phyloP scores from a whole-genome alignment of 2,888 invertebrate genomes.

The Acrobeloides nanus region DNA sequence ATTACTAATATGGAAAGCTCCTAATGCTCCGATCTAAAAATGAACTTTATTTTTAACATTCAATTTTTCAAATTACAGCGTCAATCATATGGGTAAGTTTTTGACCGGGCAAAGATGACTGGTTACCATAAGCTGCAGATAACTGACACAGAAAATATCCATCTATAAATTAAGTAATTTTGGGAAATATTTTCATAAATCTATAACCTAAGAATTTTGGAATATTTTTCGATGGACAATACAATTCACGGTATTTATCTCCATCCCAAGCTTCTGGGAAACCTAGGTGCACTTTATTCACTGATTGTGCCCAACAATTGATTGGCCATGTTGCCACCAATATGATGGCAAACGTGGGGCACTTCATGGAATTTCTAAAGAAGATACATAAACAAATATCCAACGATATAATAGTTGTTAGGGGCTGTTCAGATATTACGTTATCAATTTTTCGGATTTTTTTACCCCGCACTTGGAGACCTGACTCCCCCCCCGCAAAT shows the following conservation, averaged over 20 bases:
- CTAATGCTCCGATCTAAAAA: slow-evolving; percentile 35
- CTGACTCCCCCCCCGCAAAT: too few relatives aligned
- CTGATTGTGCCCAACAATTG: too few relatives aligned
- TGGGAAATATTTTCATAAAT: not conserved
- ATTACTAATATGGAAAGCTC: slow-evolving; percentile 47
- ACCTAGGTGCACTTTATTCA: slow-evolving; percentile 33
- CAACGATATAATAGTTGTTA: too few relatives aligned
- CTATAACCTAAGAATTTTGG: slow-evolving; percentile 44
- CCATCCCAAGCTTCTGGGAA: slow-evolving; percentile 53
- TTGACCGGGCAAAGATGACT: slow-evolving; percentile 43
- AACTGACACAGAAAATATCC: slow-evolving; percentile 53
- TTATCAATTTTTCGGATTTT: too few relatives aligned
- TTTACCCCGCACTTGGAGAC: too few relatives aligned
- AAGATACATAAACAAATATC: too few relatives aligned
- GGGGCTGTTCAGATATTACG: too few relatives aligned
- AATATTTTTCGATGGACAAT: slow-evolving; percentile 50
- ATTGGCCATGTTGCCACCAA: too few relatives aligned
- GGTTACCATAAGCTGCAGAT: slow-evolving; percentile 50
- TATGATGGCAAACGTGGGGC: too few relatives aligned
- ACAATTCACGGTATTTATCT: slow-evolving; percentile 49
- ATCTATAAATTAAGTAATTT: slow-evolving; percentile 25
- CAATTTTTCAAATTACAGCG: slow-evolving; percentile 28
- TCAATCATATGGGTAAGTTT: slow-evolving; percentile 52
- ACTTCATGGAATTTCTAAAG: too few relatives aligned
- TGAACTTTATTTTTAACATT: not conserved